Evolutionary conservation across 2,797 vertebrate genomes (phyloP).

Genomic region (Numenius phaeopus): DNA sequence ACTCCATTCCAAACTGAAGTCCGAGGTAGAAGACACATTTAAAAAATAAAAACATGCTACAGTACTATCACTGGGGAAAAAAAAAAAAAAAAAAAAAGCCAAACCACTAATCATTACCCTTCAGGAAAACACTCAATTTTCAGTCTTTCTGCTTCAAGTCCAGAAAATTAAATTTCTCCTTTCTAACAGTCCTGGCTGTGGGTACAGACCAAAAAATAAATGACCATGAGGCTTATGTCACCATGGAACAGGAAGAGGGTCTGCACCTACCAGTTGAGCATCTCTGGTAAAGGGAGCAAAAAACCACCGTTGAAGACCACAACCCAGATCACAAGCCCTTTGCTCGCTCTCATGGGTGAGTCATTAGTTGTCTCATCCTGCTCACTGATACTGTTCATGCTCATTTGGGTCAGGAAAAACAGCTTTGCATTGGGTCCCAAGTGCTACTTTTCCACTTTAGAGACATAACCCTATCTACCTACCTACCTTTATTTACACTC

Average conservation of each 20-base stretch:
- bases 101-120: neutral
- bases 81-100: neutral
- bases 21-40: neutral
- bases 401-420: rapidly evolving
- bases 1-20: neutral
- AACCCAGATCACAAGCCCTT: neutral
- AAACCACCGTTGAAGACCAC: rapidly evolving
- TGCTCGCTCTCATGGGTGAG: neutral
- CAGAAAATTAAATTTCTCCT: neutral
- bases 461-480: neutral
- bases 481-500: neutral
- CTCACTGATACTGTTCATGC: neutral
- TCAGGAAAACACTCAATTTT: neutral
- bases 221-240: neutral
- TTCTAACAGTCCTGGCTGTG: neutral
- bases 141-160: neutral
- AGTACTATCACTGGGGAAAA: neutral
- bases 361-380: neutral
- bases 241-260: neutral
- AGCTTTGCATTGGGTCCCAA: neutral
- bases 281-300: neutral
- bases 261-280: neutral
- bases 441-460: neutral
- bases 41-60: neutral
- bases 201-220: neutral